These are phyloP conservation scores for Picus viridis DNA, from an alignment of 2,797 vertebrate genomes.

Conservation along the genomic window DNA sequence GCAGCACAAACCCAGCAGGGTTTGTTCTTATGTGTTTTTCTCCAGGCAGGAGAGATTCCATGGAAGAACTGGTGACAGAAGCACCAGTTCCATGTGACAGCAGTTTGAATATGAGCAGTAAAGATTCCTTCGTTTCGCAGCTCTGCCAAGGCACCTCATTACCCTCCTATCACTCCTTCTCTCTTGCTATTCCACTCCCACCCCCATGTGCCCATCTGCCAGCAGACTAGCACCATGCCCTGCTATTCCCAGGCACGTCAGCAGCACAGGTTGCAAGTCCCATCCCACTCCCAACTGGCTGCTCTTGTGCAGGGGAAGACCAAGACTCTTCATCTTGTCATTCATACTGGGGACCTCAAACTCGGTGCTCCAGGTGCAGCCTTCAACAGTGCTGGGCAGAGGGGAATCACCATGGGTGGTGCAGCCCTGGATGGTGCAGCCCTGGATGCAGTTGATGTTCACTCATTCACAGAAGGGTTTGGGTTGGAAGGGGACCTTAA, in stretches of 20 bases:
- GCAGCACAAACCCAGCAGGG: neutral
- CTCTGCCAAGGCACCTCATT: slow-evolving; percentile 52
- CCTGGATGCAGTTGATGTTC: no score
- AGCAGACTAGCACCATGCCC: neutral
- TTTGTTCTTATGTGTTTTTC: neutral
- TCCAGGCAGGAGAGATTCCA: slow-evolving; percentile 6
- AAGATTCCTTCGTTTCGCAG: neutral
- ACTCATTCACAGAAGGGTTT: no score
- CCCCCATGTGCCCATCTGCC: slow-evolving; percentile 49
- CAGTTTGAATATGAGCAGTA: neutral
- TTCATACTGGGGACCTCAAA: no score
- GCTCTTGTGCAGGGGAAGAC: neutral
- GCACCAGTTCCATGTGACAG: slow-evolving; percentile 30
- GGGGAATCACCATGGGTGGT: no score
- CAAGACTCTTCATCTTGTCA: fast-evolving
- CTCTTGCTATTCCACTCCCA: slow-evolving; percentile 9
- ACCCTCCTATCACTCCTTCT: slow-evolving; percentile 5
- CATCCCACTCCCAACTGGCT: neutral
- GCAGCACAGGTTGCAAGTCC: slow-evolving; percentile 8
- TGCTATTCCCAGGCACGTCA: slow-evolving; percentile 1
- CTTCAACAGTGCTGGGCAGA: no score
- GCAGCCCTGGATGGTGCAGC: no score
- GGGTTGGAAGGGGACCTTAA: no score
- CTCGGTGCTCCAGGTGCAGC: no score
- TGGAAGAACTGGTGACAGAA: slow-evolving; percentile 13